These are phyloP conservation scores for Tenthredo amoena DNA, from an alignment of 2,888 invertebrate species.

Conservation along the genomic window DNA sequence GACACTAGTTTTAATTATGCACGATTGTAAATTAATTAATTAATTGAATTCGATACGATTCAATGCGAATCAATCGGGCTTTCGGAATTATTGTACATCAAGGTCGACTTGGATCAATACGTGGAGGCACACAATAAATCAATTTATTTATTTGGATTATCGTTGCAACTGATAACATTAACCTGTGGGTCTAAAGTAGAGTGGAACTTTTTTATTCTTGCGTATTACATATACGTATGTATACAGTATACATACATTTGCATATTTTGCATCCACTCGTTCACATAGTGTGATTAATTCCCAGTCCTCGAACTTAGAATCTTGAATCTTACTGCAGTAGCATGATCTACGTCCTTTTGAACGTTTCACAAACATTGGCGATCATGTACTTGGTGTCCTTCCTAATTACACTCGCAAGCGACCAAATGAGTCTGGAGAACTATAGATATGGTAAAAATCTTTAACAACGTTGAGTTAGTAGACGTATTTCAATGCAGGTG, in stretches of 20 bases:
- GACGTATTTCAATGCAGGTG: background rate
- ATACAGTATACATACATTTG: background rate
- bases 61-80: background rate
- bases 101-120: background rate
- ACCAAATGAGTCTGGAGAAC: background rate
- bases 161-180: background rate
- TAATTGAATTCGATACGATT: background rate
- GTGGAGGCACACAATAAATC: background rate
- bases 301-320: no score
- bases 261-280: no score
- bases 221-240: background rate
- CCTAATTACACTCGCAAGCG: background rate
- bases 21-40: background rate
- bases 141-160: background rate
- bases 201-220: background rate
- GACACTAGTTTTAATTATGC: background rate
- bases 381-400: background rate
- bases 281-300: no score
- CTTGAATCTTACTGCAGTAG: no score
- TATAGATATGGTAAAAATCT: background rate
- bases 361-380: background rate
- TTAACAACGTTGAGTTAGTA: no score
- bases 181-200: background rate
- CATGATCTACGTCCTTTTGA: background rate
- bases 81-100: background rate